Evolutionary conservation across 2,797 vertebrate genomes (phyloP).

Genomic region (Synaphobranchus kaupii): DNA sequence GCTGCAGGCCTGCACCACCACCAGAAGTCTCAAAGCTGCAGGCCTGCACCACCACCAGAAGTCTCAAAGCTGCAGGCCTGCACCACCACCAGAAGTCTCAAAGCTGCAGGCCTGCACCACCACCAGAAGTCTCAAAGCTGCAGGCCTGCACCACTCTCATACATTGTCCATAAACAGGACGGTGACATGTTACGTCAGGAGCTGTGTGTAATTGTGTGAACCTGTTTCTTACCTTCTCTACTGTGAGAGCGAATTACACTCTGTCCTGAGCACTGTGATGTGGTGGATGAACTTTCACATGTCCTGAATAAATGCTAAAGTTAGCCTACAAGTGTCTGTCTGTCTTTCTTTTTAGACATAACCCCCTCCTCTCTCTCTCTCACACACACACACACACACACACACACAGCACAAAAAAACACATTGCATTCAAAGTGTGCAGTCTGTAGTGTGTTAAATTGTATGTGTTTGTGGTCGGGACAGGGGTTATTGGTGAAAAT

Average conservation of each 20-base stretch:
- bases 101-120: neutral
- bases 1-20: neutral
- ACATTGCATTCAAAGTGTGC: neutral
- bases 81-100: neutral
- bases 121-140: neutral
- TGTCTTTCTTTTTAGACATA: neutral
- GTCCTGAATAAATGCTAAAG: conserved; percentile 31
- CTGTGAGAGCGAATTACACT: conserved; percentile 11
- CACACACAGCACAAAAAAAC: neutral
- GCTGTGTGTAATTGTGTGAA: neutral
- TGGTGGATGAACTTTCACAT: conserved; percentile 25
- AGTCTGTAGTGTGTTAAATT: neutral
- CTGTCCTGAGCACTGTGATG: conserved; percentile 25
- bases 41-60: neutral
- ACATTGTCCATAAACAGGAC: neutral
- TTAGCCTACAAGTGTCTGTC: conserved; percentile 19
- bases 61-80: neutral
- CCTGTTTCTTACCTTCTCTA: conserved; percentile 34
- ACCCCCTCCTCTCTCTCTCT: neutral
- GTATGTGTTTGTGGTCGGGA: neutral
- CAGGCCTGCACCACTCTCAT: neutral
- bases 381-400: neutral
- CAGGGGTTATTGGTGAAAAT: neutral
- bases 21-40: neutral
- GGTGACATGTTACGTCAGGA: conserved; percentile 26